These are phyloP conservation scores for Drosophila rubida DNA, from an alignment of 2,888 invertebrate genomes.

Conservation along the genomic window DNA sequence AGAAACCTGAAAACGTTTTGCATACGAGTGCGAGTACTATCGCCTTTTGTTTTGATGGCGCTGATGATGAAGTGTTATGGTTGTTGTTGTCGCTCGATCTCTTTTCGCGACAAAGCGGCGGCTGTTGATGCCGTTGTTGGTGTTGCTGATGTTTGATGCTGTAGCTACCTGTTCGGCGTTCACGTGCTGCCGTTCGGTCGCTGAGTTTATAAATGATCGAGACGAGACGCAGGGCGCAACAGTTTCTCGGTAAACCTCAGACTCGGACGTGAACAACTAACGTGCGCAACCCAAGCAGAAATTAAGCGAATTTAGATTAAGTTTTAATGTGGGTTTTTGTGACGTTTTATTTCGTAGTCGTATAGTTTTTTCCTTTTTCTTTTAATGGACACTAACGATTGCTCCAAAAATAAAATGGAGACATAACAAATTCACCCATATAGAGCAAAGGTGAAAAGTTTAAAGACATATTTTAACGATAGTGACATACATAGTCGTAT, in stretches of 20 bases:
- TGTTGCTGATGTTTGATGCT: not conserved
- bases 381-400: slow-evolving; percentile 20
- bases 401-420: slow-evolving; percentile 20
- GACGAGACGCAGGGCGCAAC: slow-evolving; percentile 65
- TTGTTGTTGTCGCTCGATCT: slow-evolving; percentile 34
- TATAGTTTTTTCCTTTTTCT: slow-evolving; percentile 7
- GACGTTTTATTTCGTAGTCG: slow-evolving; percentile 5
- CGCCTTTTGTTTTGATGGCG: slow-evolving; percentile 54
- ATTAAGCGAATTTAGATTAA: slow-evolving; percentile 52
- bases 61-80: slow-evolving; percentile 55
- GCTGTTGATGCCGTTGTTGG: slow-evolving; percentile 12
- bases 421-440: slow-evolving; percentile 14
- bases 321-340: slow-evolving; percentile 43
- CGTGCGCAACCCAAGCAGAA: slow-evolving; percentile 60
- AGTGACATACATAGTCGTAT: slow-evolving; percentile 8
- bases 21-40: slow-evolving; percentile 14
- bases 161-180: slow-evolving; percentile 62
- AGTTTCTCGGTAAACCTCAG: slow-evolving; percentile 68
- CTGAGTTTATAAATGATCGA: slow-evolving; percentile 75
- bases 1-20: slow-evolving; percentile 54
- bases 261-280: slow-evolving; percentile 15
- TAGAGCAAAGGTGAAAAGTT: slow-evolving; percentile 17
- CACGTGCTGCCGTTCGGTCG: slow-evolving; percentile 61
- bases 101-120: slow-evolving; percentile 44
- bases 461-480: slow-evolving; percentile 14